Conservation (phyloP, 1,140 invertebrate genomes). For the Drosophila sp. region DNA sequence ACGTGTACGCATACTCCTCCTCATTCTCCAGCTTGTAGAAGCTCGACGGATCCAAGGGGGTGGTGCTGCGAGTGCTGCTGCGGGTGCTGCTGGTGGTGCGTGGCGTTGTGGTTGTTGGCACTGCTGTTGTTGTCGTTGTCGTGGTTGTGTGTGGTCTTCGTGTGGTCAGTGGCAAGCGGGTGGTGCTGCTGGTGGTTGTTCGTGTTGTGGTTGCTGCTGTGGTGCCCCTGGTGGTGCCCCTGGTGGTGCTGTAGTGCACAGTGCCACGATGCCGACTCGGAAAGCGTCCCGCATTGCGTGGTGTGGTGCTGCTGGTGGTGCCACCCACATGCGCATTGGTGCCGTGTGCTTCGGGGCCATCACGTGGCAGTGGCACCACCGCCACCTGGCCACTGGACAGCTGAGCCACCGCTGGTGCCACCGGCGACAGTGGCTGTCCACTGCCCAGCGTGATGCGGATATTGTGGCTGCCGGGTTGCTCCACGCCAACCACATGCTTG, state of each 20-base stretch:
- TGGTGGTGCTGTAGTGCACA: slow-evolving; percentile 66
- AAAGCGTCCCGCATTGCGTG: slow-evolving; percentile 50
- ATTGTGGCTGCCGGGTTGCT: slow-evolving; percentile 63
- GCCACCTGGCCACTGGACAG: slow-evolving; percentile 15
- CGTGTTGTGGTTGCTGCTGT: slow-evolving; percentile 40
- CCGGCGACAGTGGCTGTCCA: slow-evolving; percentile 43
- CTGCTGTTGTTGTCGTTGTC: slow-evolving; percentile 18
- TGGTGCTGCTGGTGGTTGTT: slow-evolving; percentile 23
- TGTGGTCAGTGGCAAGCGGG: slow-evolving; percentile 1
- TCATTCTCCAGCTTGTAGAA: slow-evolving; percentile 59
- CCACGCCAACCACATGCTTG: slow-evolving; percentile 52
- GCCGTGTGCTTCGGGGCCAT: slow-evolving; percentile 57
- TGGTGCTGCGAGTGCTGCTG: slow-evolving; percentile 45
- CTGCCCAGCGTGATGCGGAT: slow-evolving; percentile 66
- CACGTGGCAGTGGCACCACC: slow-evolving; percentile 24
- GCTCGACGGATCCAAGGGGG: slow-evolving; percentile 61
- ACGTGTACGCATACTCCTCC: slow-evolving; percentile 69
- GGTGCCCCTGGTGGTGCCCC: slow-evolving; percentile 33
- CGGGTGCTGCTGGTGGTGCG: slow-evolving; percentile 37
- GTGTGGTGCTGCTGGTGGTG: slow-evolving; percentile 35
- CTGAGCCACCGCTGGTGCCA: slow-evolving; percentile 27
- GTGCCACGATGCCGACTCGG: slow-evolving; percentile 63
- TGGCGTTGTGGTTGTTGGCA: slow-evolving; percentile 26
- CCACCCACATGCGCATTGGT: slow-evolving; percentile 75
- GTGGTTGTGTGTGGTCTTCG: too few relatives aligned